Conservation (phyloP, 1,140 invertebrate species). For the Drosophila teissieri region DNA sequence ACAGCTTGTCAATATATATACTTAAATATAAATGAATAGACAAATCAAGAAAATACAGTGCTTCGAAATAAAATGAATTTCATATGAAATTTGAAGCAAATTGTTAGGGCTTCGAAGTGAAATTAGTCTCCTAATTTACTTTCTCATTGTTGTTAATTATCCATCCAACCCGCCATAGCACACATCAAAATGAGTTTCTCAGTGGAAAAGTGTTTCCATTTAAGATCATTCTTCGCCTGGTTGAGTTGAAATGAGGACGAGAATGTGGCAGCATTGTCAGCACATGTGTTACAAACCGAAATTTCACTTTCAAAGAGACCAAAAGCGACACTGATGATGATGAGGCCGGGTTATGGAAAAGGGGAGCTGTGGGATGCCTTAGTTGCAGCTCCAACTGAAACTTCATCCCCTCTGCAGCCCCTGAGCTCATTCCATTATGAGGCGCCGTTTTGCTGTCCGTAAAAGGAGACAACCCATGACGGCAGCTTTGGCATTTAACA, state of each 20-base stretch:
- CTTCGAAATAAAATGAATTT: background rate
- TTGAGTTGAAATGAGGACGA: background rate
- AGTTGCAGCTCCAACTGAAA: slow-evolving; percentile 33
- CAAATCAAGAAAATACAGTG: background rate
- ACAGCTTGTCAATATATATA: background rate
- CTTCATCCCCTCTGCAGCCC: background rate
- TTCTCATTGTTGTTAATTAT: background rate
- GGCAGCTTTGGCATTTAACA: slow-evolving; percentile 69
- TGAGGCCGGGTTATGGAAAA: slow-evolving; percentile 10
- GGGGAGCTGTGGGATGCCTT: slow-evolving; percentile 17
- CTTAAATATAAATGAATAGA: background rate
- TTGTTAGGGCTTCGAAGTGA: background rate
- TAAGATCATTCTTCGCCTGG: slow-evolving; percentile 15
- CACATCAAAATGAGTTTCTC: slow-evolving; percentile 2
- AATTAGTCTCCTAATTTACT: background rate
- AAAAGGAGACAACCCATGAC: slow-evolving; percentile 67
- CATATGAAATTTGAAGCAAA: background rate
- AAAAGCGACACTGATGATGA: slow-evolving; percentile 40
- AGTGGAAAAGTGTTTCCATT: slow-evolving; percentile 21
- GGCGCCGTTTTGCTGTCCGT: slow-evolving; percentile 60
- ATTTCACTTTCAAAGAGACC: slow-evolving; percentile 75
- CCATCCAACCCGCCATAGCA: background rate
- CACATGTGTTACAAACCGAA: slow-evolving; percentile 58
- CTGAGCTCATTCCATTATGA: slow-evolving; percentile 11
- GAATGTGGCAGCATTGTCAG: slow-evolving; percentile 11